phyloP scores from a whole-genome alignment of 2,113 vertebrate species.

The Acanthisitta chloris region DNA sequence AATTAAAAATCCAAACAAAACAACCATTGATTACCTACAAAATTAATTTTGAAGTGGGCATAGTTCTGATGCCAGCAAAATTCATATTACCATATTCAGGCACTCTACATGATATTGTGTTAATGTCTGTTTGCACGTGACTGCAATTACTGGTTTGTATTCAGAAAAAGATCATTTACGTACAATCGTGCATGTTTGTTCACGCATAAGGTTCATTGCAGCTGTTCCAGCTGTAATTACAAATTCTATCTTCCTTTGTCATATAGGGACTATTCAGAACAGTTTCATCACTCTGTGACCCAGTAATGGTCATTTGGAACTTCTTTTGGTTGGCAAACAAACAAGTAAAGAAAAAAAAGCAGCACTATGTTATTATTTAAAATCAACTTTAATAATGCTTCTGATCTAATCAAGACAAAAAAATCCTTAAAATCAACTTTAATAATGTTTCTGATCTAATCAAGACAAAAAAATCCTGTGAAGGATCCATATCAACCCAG shows the following conservation, averaged over 20 bases:
- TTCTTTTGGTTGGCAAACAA: not conserved
- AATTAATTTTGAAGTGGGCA: not conserved
- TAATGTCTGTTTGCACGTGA: not conserved
- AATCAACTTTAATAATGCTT: not conserved
- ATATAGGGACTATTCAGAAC: not conserved
- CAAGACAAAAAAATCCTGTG: not conserved
- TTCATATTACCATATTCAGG: not conserved
- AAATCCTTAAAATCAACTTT: too few species aligned
- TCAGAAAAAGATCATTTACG: not conserved
- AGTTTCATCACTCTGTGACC: not conserved
- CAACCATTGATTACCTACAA: not conserved
- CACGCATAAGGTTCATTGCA: not conserved
- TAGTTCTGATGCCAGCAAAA: not conserved
- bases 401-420: not conserved
- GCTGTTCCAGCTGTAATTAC: not conserved
- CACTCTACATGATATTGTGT: not conserved
- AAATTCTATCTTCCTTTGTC: not conserved
- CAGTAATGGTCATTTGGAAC: not conserved
- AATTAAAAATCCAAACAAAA: not conserved
- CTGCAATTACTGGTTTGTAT: not conserved
- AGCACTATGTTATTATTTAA: not conserved
- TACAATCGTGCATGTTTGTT: not conserved
- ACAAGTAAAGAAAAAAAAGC: too few species aligned
- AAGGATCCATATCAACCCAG: not conserved
- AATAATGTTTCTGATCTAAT: not conserved